Evolutionary conservation across 35 echinoderm and acorn worm species (phyloP).

Genomic region (Heliocidaris tuberculata): DNA sequence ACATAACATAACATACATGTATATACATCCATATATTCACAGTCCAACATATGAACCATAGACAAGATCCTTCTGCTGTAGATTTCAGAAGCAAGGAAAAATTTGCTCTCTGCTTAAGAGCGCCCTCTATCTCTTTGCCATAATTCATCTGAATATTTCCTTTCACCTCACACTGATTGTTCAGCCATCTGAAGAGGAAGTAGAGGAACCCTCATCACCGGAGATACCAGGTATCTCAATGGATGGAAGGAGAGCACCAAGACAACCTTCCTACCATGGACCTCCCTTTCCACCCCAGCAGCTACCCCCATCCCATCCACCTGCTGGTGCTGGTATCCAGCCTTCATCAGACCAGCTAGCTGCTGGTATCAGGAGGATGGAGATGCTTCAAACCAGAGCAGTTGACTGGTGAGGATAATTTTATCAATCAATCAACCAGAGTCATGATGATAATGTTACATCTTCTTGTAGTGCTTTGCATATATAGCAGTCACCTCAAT

Average conservation of each 20-base stretch:
- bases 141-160: background rate
- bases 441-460: too few species aligned
- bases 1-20: too few species aligned
- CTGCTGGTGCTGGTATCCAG: background rate
- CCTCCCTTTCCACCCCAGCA: conserved; percentile 77
- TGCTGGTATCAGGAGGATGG: conserved; percentile 64
- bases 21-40: background rate
- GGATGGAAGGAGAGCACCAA: conserved; percentile 48
- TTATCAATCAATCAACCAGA: background rate
- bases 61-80: too few species aligned
- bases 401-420: conserved; percentile 70
- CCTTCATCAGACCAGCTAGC: conserved; percentile 67
- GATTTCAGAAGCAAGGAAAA: too few species aligned
- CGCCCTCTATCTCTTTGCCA: background rate
- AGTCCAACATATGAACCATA: background rate
- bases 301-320: conserved; percentile 42
- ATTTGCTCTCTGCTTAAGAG: too few species aligned
- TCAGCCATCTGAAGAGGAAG: background rate
- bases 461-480: too few species aligned
- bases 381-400: conserved; percentile 75
- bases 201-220: conserved; percentile 56
- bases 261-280: conserved; percentile 70
- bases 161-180: too few species aligned
- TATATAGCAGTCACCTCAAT: too few species aligned
- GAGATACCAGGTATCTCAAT: conserved; percentile 67